Evolutionary conservation across 2,888 invertebrate genomes (phyloP).

Genomic region (Platypus cylindrus): DNA sequence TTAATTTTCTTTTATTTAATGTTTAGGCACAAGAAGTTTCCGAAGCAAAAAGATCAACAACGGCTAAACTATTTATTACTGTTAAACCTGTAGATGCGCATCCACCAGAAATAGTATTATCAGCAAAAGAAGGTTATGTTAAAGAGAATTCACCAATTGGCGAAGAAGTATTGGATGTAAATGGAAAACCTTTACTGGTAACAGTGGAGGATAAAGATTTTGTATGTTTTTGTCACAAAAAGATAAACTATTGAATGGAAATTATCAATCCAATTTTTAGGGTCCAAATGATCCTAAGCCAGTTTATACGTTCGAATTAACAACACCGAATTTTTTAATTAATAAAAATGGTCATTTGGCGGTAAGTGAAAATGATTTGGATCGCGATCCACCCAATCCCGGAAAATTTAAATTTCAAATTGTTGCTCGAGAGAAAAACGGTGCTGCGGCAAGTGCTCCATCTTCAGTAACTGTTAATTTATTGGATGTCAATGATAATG

Average conservation of each 20-base stretch:
- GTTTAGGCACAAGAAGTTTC: constrained; percentile 73
- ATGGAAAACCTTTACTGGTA: constrained; percentile 55
- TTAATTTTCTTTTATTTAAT: constrained; percentile 4
- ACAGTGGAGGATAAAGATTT: constrained; percentile 75
- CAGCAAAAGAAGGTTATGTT: constrained; percentile 62
- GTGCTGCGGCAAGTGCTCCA: constrained; percentile 71
- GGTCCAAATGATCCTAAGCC: constrained; percentile 68
- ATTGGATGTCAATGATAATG: constrained; percentile 77
- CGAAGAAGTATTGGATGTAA: constrained; percentile 59
- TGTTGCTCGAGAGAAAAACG: constrained; percentile 69
- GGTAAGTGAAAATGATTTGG: constrained; percentile 72
- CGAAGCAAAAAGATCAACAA: constrained; percentile 65
- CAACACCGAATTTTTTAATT: constrained; percentile 71
- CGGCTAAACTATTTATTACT: constrained; percentile 67
- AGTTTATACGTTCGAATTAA: constrained; percentile 69
- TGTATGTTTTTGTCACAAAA: constrained; percentile 54
- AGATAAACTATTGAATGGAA: too few relatives aligned
- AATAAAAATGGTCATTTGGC: constrained; percentile 58
- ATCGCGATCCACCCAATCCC: constrained; percentile 76
- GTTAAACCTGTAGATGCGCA: constrained; percentile 79
- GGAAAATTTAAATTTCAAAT: constrained; percentile 79
- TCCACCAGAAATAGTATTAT: constrained; percentile 64
- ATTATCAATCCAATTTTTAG: too few relatives aligned
- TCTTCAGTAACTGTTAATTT: constrained; percentile 63
- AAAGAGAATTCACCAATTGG: constrained; percentile 78